Conservation (phyloP, 2,113 vertebrate genomes). For the Merops nubicus region DNA sequence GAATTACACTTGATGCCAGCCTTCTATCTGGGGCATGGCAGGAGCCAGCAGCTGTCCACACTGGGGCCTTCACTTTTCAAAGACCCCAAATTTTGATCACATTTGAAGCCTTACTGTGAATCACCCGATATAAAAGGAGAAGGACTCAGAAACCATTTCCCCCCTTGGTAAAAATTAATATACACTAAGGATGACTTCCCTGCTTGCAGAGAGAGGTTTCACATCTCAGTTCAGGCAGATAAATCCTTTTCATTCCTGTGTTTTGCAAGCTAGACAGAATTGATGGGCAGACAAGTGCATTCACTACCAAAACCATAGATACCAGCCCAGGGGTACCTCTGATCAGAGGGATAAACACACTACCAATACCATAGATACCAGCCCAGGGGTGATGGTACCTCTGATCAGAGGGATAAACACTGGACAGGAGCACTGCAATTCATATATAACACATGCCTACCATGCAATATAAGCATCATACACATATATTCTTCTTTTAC, state of each 20-base stretch:
- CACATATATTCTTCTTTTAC: accelerated
- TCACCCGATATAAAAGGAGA: not conserved
- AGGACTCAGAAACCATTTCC: accelerated
- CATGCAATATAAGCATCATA: not conserved
- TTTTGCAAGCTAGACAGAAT: not conserved
- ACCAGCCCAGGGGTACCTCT: not conserved
- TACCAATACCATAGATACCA: no score
- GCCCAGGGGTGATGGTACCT: not conserved
- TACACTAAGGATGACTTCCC: not conserved
- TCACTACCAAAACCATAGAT: not conserved
- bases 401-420: not conserved
- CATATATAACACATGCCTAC: accelerated
- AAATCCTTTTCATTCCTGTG: not conserved
- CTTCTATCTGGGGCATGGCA: not conserved
- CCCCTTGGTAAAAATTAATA: not conserved
- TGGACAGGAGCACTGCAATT: not conserved
- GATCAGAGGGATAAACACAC: not conserved
- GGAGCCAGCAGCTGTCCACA: not conserved
- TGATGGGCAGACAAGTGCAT: not conserved
- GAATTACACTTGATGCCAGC: not conserved
- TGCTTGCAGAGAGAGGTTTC: not conserved
- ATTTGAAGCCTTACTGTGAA: not conserved
- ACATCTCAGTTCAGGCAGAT: not conserved
- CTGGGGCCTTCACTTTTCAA: not conserved
- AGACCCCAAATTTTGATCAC: accelerated